Conservation (phyloP, 2,888 invertebrate genomes). For the Adineta ricciae region DNA sequence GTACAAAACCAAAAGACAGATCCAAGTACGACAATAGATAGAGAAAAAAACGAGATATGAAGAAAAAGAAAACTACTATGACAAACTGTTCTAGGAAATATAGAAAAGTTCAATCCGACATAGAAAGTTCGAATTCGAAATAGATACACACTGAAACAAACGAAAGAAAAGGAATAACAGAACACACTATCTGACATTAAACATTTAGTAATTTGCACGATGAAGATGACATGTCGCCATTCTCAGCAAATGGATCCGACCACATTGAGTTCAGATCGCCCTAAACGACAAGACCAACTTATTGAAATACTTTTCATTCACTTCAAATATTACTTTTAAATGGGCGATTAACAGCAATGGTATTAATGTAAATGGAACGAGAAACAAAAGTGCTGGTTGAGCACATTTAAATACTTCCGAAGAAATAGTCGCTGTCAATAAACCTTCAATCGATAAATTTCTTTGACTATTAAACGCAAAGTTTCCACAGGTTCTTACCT, state of each 20-base stretch:
- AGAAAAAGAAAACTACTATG: background rate
- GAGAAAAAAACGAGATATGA: no score
- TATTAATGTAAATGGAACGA: constrained; percentile 90
- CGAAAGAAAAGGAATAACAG: background rate
- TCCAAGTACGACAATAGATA: background rate
- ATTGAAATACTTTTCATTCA: constrained; percentile 1
- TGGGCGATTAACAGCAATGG: constrained; percentile 94
- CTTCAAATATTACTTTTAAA: constrained; percentile 64
- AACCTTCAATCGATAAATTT: constrained; percentile 44
- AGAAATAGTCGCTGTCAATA: constrained; percentile 89
- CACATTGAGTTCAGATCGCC: constrained; percentile 93
- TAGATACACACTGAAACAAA: background rate
- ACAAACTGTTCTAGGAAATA: background rate
- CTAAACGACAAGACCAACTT: constrained; percentile 53
- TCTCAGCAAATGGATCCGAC: constrained; percentile 59
- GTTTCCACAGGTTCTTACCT: no score
- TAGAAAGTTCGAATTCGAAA: background rate
- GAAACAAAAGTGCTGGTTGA: constrained; percentile 87
- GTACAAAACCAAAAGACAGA: background rate
- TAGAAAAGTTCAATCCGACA: background rate
- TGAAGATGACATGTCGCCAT: constrained; percentile 24
- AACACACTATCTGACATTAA: background rate
- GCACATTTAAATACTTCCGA: constrained; percentile 96
- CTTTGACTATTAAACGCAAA: no score
- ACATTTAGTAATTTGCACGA: background rate